Conservation (phyloP, 2,888 invertebrate species). For the Agriopis aurantiaria region DNA sequence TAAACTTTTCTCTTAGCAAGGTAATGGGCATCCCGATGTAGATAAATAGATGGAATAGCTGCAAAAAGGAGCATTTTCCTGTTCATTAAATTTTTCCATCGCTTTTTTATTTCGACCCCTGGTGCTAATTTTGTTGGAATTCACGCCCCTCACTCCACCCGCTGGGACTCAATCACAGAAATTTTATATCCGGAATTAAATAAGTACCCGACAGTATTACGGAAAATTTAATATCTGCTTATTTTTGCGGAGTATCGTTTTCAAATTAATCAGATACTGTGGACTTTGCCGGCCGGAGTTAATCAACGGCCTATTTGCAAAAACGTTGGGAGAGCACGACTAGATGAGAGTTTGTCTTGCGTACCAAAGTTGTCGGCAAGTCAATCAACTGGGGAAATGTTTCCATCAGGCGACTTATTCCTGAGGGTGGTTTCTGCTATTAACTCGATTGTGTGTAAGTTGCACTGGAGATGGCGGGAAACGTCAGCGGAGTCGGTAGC, state of each 20-base stretch:
- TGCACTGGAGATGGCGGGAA: conserved; percentile 76
- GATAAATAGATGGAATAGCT: conserved; percentile 87
- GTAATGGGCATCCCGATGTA: conserved; percentile 87
- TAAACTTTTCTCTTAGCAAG: conserved; percentile 87
- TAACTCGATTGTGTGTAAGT: conserved; percentile 84
- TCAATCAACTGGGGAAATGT: conserved; percentile 76
- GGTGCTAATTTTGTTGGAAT: conserved; percentile 88
- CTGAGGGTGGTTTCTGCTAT: conserved; percentile 80
- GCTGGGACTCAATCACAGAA: conserved; percentile 86
- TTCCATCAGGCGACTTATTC: conserved; percentile 81
- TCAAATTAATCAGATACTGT: conserved; percentile 39
- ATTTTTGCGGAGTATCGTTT: conserved; percentile 74
- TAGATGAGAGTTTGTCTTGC: conserved; percentile 25
- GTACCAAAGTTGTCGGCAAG: conserved; percentile 49
- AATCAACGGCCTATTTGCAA: conserved; percentile 32
- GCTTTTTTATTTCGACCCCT: conserved; percentile 87
- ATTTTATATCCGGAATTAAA: conserved; percentile 87
- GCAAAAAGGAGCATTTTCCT: conserved; percentile 87
- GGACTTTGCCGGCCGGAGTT: conserved; percentile 32
- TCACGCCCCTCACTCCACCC: conserved; percentile 86
- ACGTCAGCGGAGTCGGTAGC: conserved; percentile 81
- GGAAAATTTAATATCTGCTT: conserved; percentile 82
- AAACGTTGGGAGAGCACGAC: conserved; percentile 19
- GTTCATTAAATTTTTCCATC: conserved; percentile 88
- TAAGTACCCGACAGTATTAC: conserved; percentile 84